Percentiles rank a stretch among this genome's conserved stretches.
These are phyloP conservation scores for Eidolon helvum DNA, from an alignment of 2,113 vertebrate species.

Conservation along the genomic window DNA sequence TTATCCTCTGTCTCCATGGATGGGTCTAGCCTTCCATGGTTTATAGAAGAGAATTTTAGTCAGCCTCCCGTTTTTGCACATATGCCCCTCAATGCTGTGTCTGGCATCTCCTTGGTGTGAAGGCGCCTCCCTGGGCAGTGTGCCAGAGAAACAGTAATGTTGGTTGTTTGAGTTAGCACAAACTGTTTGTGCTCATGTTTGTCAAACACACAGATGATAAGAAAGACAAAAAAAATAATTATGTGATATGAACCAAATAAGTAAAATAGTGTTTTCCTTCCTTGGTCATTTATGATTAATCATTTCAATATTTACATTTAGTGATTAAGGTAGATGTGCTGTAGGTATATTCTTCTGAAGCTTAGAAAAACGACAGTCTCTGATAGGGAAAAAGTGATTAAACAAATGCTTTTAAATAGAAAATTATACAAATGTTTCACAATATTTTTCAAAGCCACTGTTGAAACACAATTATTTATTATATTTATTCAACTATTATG, in stretches of 20 bases:
- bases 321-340: constrained; percentile 63
- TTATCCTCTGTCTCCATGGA: background rate
- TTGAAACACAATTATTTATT: background rate
- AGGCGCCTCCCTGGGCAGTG: constrained; percentile 73
- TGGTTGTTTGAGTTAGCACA: constrained; percentile 74
- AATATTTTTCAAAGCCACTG: constrained; percentile 17
- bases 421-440: constrained; percentile 7
- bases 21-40: constrained; percentile 48
- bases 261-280: constrained; percentile 75
- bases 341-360: background rate
- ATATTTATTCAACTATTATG: background rate
- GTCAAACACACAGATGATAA: constrained; percentile 76
- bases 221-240: constrained; percentile 77
- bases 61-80: constrained; percentile 65
- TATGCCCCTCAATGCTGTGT: constrained; percentile 54
- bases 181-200: constrained; percentile 80
- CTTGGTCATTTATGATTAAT: constrained; percentile 75
- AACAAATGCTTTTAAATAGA: constrained; percentile 11
- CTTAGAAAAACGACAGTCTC: background rate
- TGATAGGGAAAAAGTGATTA: background rate
- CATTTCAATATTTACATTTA: constrained; percentile 65
- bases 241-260: constrained; percentile 74
- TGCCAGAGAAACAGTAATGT: constrained; percentile 77
- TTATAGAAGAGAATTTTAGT: constrained; percentile 84
- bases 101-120: constrained; percentile 77